phyloP scores from a whole-genome alignment of 2,797 vertebrate genomes.

The Diglossa cyanea region DNA sequence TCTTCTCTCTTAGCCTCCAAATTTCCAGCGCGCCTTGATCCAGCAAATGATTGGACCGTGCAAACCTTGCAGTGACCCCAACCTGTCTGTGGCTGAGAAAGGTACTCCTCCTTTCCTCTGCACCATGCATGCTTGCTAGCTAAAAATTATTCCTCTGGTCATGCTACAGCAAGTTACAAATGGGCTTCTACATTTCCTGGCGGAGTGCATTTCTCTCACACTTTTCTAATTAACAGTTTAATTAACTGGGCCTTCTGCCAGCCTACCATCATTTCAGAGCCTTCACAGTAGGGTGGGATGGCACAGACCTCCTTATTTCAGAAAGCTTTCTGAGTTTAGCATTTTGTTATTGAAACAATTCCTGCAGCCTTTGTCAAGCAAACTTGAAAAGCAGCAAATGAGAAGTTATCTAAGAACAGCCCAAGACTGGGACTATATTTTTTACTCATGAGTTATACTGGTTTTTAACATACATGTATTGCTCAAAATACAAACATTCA shows the following conservation, averaged over 20 bases:
- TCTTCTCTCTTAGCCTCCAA: slow-evolving; percentile 83
- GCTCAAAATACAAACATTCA: not conserved
- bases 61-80: slow-evolving; percentile 95
- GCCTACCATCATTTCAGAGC: not conserved
- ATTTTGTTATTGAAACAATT: not conserved
- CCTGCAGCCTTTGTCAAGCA: not conserved
- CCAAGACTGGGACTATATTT: not conserved
- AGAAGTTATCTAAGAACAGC: not conserved
- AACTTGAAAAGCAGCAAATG: not conserved
- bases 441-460: not conserved
- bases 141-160: not conserved
- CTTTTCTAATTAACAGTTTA: slow-evolving; percentile 38
- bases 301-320: not conserved
- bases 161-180: not conserved
- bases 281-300: not conserved
- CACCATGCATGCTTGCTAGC: not conserved
- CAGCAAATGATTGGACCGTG: slow-evolving; percentile 96
- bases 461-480: not conserved
- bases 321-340: not conserved
- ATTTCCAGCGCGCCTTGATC: slow-evolving; percentile 95
- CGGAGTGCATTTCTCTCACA: not conserved
- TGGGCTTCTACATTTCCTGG: not conserved
- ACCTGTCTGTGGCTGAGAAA: slow-evolving; percentile 95
- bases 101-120: slow-evolving; percentile 73
- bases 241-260: slow-evolving; percentile 48